Evolutionary conservation across 2,888 invertebrate species (phyloP), one percentile per base, ranked within the genome.

Genomic region (Eumacrocentrus americanus): DNA sequence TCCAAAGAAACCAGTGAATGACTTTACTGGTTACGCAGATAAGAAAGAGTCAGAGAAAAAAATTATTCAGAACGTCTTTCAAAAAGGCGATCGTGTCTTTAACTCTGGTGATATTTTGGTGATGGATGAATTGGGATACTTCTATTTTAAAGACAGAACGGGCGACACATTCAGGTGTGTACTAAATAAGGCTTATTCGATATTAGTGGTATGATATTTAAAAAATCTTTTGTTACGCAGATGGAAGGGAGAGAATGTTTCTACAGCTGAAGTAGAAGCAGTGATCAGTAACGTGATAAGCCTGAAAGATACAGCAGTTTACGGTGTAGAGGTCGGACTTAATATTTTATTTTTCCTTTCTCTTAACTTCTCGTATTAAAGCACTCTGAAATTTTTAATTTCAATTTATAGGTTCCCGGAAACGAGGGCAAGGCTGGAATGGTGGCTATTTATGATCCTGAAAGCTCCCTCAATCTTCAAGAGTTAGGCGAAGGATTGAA

Each of bases 171-270:
- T 89, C 82, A 85, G 88, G 84, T 82, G 12, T 44, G 20, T 37
- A 35, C 7, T 18, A 29, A 0, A 14, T 23, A 20, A 18, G 2
- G 4, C 42, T n/a, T 23, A 6, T 46, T 46, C 12, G 12, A 38
- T 11, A 50, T 11, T 23, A 42, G 47, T 25, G 16, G 42, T 35
- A 6, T 48, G 37, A 22, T 42, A 34, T 23, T 29, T 20, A 2
- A 29, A 35, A 12, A 54, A 59, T 48, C 18, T 22, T 18, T 34
- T 35, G 46, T 61, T 53, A 58, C 34, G 7, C 35, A 86, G 90
- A 73, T 96, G 95, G 95, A 91, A 94, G 77, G 98, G 98, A 11
- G 98, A 99, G 84, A 98, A 98, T 79, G 96, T 98, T 1, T 91
- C 97, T 59, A 98, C 98, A 0, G 89, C 91, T 0, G 98, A 98